Base-by-base conservation (phyloP, 2,888 invertebrate genomes). In the Strigamia transsilvanica region DNA sequence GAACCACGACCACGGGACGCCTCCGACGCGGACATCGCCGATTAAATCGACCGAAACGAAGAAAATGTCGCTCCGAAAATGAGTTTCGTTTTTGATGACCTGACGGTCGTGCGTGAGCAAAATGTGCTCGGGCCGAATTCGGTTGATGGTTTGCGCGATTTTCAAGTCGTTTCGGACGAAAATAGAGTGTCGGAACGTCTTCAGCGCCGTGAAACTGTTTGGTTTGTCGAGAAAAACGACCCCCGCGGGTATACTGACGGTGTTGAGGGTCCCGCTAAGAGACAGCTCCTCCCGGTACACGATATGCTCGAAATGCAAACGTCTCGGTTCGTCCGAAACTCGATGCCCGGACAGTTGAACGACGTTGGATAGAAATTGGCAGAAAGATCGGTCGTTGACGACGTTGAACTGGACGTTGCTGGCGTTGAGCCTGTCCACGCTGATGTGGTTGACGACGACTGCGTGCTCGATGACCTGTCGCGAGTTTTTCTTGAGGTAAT, bases 101-200 rank as follows among this genome's bases (percentile, higher is more conserved):
- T 83, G 83, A 27, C 80, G 78, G 9, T 80, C 81, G 23, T n/a
- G n/a, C 10, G 38, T 78, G 7, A 82, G 38, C 79, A 83, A 41
- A 12, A 82, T n/a, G 38, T 79, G 23, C 15, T 21, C 12, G 6
- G 38, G 41, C 15, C 2, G 18, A 41, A 82, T 23, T 13, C 66
- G 51, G 23, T 80, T 80, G n/a, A 83, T n/a, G 6, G 34, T 12
- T 0, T 80, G 77, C 12, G 18, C 9, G 10, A 83, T 13, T 23
- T 56, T 32, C 10, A 83, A 27, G 9, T 42, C 18, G 0, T 80
- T 80, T n/a, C 21, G 10, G 32, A 80, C 79, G 9, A 32, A 7
- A 3, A 80, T 51, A 9, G 34, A 18, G 21, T 78, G 38, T 0
- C 7, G 9, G 34, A 83, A 56, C 7, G 66, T 77, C 34, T 82